Conservation (phyloP, 37 sponge, comb jelly and placozoan genomes). For the Ianthella basta region DNA sequence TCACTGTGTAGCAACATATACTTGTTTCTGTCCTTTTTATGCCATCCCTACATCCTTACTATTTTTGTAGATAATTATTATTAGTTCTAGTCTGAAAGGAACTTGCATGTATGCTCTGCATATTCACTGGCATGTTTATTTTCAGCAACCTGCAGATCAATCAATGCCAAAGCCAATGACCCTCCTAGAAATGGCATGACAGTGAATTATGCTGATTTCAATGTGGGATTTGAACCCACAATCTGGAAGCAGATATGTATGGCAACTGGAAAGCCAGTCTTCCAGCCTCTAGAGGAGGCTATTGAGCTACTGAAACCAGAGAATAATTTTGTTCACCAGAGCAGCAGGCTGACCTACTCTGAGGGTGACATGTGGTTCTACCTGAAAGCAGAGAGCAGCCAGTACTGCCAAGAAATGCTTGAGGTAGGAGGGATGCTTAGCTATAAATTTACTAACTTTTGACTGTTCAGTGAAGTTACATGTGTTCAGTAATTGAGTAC, state of each 20-base stretch:
- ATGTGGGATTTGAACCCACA: constrained; percentile 48
- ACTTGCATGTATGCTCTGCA: too few relatives aligned
- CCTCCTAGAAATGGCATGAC: neutral
- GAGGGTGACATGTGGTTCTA: constrained; percentile 30
- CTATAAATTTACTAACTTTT: too few relatives aligned
- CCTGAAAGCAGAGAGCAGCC: constrained; percentile 9
- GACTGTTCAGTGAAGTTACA: neutral
- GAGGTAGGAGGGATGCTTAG: neutral
- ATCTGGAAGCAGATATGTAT: constrained; percentile 30
- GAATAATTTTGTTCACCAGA: constrained; percentile 27
- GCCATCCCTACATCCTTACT: too few relatives aligned
- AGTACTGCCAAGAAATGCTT: neutral
- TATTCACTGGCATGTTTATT: neutral
- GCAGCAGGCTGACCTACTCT: constrained; percentile 34
- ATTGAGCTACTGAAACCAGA: constrained; percentile 8
- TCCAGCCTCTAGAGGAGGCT: constrained; percentile 15
- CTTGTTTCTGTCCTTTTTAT: too few relatives aligned
- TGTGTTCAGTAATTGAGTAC: neutral
- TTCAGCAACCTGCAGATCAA: neutral
- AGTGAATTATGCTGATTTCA: constrained; percentile 38
- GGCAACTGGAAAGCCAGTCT: neutral
- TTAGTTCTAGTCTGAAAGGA: too few relatives aligned
- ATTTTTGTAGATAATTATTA: too few relatives aligned
- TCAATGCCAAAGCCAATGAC: neutral
- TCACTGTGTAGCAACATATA: too few relatives aligned